These are phyloP conservation scores for Arion vulgaris DNA, from an alignment of 1,140 invertebrate genomes.

Conservation along the genomic window DNA sequence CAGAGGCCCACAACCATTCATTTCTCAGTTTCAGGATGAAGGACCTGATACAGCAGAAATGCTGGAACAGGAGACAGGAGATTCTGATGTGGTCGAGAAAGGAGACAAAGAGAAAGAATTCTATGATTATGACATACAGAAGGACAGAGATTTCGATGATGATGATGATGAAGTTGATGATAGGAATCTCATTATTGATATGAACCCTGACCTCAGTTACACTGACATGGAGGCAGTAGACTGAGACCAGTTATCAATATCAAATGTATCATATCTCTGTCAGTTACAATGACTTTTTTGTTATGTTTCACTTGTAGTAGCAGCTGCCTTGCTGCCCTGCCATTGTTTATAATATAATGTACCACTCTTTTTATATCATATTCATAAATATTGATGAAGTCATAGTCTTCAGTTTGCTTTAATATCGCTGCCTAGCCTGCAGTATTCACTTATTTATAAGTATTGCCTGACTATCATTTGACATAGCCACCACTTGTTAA, in stretches of 20 bases:
- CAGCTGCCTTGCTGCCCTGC: too few species aligned
- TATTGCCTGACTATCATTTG: too few species aligned
- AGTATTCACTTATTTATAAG: too few species aligned
- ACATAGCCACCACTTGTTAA: too few species aligned
- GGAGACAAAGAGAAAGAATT: constrained; percentile 35
- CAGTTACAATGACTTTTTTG: not conserved
- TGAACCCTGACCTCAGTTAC: constrained; percentile 46
- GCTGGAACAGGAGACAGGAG: not conserved
- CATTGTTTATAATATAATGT: too few species aligned
- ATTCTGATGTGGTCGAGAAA: constrained; percentile 23
- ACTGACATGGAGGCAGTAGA: constrained; percentile 69
- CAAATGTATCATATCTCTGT: not conserved
- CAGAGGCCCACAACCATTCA: not conserved
- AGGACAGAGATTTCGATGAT: constrained; percentile 26
- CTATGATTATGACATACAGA: constrained; percentile 37
- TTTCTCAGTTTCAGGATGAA: not conserved
- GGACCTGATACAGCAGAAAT: not conserved
- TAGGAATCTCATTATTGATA: constrained; percentile 34
- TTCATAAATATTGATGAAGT: too few species aligned
- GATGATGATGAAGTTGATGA: constrained; percentile 35
- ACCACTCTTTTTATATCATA: too few species aligned
- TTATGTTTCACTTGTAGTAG: not conserved
- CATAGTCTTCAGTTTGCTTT: too few species aligned
- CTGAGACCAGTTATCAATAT: constrained; percentile 37
- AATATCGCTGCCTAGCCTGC: too few species aligned